Base-by-base conservation (phyloP, 2,113 vertebrate genomes). In the Crotalus helleri region DNA sequence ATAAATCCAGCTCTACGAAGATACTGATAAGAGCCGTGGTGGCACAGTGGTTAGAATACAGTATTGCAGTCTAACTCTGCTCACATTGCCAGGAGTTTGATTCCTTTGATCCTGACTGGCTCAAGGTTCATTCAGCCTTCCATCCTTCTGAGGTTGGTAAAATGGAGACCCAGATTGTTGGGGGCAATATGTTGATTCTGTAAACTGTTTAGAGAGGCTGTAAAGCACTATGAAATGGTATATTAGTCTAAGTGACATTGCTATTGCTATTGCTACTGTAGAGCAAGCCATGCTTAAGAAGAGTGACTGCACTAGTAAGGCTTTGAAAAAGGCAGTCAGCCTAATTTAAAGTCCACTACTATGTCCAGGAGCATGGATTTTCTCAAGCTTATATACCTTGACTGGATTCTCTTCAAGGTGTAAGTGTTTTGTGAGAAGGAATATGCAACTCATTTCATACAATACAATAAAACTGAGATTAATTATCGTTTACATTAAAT, bases 271-370 rank as follows among this genome's bases (percentile, higher is more conserved):
- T 39, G 39, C 39, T 39, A 39, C 8, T 19, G 53, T 26, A 61
- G 21, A 93, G 74, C 88, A 90, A 93, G 74, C 85, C 88, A 61
- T 85, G 6, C 88, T 90, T 93, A 93, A 85, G 59, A 90, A 93
- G 69, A 90, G n/a, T 86, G 85, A 90, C 59, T 49, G 92, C 55
- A 24, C 39, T 85, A 53, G 74, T 58, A 59, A 53, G 44, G 69
- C 12, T 61, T 61, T 86, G 85, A 90, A 29, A 51, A 69, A 90
- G 29, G 46, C 49, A 92, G 46, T 4, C 87, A 54, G 54, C 19
- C 69, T 93, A 53, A 74, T 55, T 51, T 39, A 85, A 93, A 85
- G 54, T 53, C 74, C 39, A 19, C 26, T 24, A 53, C 26, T 85
- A 4, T 7, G 13, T 9, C 29, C 21, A 53, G 24, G 21, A 33